Percentiles rank a stretch among this genome's conserved stretches.
phyloP scores from a whole-genome alignment of 2,113 vertebrate genomes.

The Sitta europaea region DNA sequence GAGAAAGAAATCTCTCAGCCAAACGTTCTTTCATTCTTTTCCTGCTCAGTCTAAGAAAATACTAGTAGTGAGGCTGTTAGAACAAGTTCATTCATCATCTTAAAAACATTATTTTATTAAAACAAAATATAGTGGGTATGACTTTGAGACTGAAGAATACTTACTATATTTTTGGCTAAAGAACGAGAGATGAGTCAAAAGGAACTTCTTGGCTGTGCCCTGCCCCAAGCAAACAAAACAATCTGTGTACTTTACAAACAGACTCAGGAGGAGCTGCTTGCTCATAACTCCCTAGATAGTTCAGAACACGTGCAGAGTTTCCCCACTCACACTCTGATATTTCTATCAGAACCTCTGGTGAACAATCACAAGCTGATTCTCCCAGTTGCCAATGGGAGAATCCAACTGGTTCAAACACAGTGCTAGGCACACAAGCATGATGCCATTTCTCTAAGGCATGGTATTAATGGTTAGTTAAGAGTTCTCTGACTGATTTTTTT shows the following conservation, averaged over 20 bases:
- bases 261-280: background rate
- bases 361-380: background rate
- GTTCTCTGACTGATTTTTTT: background rate
- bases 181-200: background rate
- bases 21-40: background rate
- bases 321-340: background rate
- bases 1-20: background rate
- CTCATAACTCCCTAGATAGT: background rate
- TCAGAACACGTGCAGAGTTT: fast-evolving
- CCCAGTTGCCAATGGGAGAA: background rate
- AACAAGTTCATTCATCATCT: background rate
- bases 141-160: background rate
- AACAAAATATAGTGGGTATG: background rate
- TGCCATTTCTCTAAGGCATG: background rate
- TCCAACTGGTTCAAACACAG: background rate
- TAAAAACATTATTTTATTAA: background rate
- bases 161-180: background rate
- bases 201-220: background rate
- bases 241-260: background rate
- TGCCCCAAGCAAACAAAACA: background rate
- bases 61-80: background rate
- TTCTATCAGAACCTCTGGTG: background rate
- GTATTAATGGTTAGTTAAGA: background rate
- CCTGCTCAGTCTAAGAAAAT: background rate
- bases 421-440: background rate